phyloP scores from a whole-genome alignment of 2,113 vertebrate species.

The Petaurus breviceps region DNA sequence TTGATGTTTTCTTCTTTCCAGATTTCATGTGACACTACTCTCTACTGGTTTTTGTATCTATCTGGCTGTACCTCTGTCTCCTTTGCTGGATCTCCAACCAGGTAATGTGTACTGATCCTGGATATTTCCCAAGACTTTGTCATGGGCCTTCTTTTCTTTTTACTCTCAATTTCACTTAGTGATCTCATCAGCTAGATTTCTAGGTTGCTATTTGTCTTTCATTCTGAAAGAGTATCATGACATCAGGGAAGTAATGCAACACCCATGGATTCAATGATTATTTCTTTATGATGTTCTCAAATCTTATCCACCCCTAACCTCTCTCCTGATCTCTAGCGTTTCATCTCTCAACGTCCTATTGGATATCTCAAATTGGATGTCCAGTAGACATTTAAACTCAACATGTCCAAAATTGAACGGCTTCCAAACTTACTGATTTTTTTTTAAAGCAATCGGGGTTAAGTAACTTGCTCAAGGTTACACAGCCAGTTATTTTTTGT shows the following conservation, averaged over 20 bases:
- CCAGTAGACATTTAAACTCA: neutral
- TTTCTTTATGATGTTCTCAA: neutral
- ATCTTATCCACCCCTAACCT: neutral
- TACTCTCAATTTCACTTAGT: neutral
- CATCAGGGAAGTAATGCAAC: no score
- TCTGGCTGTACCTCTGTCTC: neutral
- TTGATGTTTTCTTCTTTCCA: neutral
- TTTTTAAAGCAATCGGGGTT: no score
- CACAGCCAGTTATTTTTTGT: no score
- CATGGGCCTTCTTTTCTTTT: neutral
- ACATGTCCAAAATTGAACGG: neutral
- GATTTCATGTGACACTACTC: neutral
- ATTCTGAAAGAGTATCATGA: no score
- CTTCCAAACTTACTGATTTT: neutral
- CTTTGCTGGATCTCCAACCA: neutral
- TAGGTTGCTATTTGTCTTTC: no score
- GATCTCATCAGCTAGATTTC: neutral
- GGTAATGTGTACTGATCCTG: neutral
- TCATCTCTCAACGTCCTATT: neutral
- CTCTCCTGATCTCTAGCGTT: neutral
- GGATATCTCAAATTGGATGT: neutral
- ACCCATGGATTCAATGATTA: neutral
- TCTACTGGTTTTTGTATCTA: neutral
- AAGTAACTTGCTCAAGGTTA: no score
- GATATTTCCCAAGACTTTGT: neutral